Percentiles rank a stretch among this genome's conserved stretches.
Evolutionary conservation across 1,140 invertebrate species (phyloP).

Genomic region (Hermetia illucens): DNA sequence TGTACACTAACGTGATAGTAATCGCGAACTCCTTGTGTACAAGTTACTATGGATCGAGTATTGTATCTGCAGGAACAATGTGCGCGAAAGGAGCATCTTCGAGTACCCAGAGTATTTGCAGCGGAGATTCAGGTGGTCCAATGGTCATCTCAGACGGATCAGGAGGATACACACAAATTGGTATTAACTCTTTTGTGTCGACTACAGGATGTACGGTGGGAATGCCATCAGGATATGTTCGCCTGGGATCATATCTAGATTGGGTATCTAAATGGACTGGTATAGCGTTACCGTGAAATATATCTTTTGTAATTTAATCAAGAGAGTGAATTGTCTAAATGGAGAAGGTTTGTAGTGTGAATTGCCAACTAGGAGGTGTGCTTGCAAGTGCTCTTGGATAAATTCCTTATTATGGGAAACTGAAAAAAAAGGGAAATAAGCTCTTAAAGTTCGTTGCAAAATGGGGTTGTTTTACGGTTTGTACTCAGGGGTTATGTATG

Average conservation of each 20-base stretch:
- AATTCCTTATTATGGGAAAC: too few relatives aligned
- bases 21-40: conserved; percentile 1
- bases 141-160: neutral
- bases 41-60: neutral
- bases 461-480: too few relatives aligned
- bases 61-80: neutral
- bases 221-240: conserved; percentile 6
- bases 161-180: conserved; percentile 11
- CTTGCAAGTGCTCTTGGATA: too few relatives aligned
- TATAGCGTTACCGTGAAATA: neutral
- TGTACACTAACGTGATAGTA: neutral
- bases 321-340: too few relatives aligned
- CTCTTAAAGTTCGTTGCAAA: too few relatives aligned
- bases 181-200: conserved; percentile 31
- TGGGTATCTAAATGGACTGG: neutral
- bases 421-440: too few relatives aligned
- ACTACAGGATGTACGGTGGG: conserved; percentile 23
- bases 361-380: too few relatives aligned
- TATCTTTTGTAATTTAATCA: too few relatives aligned
- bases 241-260: neutral
- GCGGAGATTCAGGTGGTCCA: conserved; percentile 3
- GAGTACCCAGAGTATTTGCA: neutral
- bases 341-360: too few relatives aligned
- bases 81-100: neutral
- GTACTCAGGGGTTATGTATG: too few relatives aligned